Evolutionary conservation across 2,888 invertebrate genomes (phyloP), one percentile per base, ranked within the genome.

Genomic region (Hypsopygia costalis): DNA sequence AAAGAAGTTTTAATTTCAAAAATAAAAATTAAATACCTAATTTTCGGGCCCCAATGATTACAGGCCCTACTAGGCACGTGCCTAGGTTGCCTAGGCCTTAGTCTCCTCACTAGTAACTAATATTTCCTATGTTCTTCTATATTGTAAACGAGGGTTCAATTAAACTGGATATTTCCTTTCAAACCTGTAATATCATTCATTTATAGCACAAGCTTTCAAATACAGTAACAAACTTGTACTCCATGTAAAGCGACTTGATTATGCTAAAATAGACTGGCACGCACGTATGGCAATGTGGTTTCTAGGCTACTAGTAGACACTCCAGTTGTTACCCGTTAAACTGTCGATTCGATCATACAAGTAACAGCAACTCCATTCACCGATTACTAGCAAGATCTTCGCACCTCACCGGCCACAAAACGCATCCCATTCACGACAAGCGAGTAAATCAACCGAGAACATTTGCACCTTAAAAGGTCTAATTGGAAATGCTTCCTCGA

Each of bases 361-460:
- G 51, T 57, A 58, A 64, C 63, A 62, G 60, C 57, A 58, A 55
- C 66, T 78, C 67, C 81, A 79, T 79, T 79, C 77, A 81, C 68
- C 62, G 68, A 75, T 75, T 77, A 76, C 76, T 71, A 76, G n/a
- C n/a, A n/a, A n/a, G 81, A 81, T 79, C 79, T 81, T 82, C 73
- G 70, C 85, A 83, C 83, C 77, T 83, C 81, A 57, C 60, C 74
- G 69, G 64, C 78, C 74, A 77, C 81, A 75, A 72, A 79, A 80
- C 75, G 78, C 81, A 77, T 81, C 83, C 73, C 86, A 87, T 86
- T 87, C 86, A 88, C 69, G 76, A 78, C 77, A 69, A 76, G 72
- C 77, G 72, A 82, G 78, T 81, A 83, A 85, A 86, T 83, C 85
- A 82, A 82, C 72, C 80, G 75, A 74, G 70, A 73, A 76, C 66